Evolutionary conservation across 1,140 invertebrate genomes (phyloP).

Genomic region (Drosophila neocordata): DNA sequence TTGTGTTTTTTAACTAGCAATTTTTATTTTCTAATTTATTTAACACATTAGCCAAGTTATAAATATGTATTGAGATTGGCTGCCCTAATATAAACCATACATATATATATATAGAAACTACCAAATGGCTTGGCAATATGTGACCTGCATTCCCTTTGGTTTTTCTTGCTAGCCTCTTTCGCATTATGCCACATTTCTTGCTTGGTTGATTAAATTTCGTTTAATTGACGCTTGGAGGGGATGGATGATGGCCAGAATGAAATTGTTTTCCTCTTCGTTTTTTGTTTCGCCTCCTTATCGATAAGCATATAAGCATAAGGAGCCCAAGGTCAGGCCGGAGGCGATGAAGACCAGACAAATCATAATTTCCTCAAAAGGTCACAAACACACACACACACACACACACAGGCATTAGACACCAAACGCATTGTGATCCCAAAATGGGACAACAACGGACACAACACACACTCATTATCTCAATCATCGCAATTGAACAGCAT

Average conservation of each 20-base stretch:
- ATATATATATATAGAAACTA: background rate
- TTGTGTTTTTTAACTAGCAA: conserved; percentile 31
- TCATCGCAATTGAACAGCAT: conserved; percentile 74
- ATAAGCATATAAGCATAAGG: conserved; percentile 17
- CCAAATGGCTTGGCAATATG: conserved; percentile 55
- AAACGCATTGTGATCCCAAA: conserved; percentile 48
- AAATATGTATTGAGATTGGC: conserved; percentile 6
- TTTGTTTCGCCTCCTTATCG: conserved; percentile 25
- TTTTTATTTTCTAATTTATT: conserved; percentile 48
- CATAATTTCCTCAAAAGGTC: conserved; percentile 79
- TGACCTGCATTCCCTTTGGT: conserved; percentile 30
- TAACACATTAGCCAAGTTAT: conserved; percentile 45
- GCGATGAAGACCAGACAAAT: conserved; percentile 44
- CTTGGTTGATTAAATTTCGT: conserved; percentile 59
- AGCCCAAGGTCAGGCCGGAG: background rate
- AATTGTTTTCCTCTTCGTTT: conserved; percentile 15
- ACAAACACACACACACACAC: conserved; percentile 39
- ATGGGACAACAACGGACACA: conserved; percentile 19
- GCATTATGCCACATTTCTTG: conserved; percentile 35
- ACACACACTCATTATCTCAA: conserved; percentile 73
- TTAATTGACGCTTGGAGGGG: conserved; percentile 28
- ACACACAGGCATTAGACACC: too few relatives aligned
- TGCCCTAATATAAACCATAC: conserved; percentile 12
- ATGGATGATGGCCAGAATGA: conserved; percentile 7
- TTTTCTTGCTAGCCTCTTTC: conserved; percentile 17